Percentiles rank a stretch among this genome's conserved stretches.
Evolutionary conservation across 2,113 vertebrate species (phyloP).

Genomic region (Vulpes vulpes): DNA sequence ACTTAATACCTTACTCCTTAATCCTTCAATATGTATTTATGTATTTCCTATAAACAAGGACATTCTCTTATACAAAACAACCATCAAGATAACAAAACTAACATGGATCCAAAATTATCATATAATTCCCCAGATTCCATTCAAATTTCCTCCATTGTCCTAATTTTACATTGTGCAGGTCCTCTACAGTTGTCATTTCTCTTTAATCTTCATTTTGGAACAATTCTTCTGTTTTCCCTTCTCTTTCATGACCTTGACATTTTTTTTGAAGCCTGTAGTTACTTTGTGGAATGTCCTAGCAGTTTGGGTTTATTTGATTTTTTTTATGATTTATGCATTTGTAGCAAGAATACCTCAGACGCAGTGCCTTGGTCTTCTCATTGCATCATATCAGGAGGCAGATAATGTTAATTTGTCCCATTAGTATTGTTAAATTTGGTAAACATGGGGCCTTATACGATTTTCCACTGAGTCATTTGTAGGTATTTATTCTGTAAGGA

Average conservation of each 20-base stretch:
- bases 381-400: neutral
- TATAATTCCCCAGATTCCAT: neutral
- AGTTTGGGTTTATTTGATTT: neutral
- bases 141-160: neutral
- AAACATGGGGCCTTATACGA: neutral
- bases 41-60: neutral
- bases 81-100: neutral
- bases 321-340: neutral
- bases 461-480: neutral
- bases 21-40: neutral
- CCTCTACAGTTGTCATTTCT: neutral
- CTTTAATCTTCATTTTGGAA: neutral
- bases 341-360: neutral
- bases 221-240: neutral
- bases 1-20: neutral
- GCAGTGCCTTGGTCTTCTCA: neutral
- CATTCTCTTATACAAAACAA: neutral
- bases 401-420: neutral
- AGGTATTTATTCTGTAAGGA: neutral
- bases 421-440: neutral
- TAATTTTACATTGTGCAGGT: too few relatives aligned
- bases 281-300: neutral
- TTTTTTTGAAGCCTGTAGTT: neutral
- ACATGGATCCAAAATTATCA: neutral
- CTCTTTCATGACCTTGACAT: conserved; percentile 14